Evolutionary conservation across 2,113 vertebrate species (phyloP), one percentile per base, ranked within the genome.

Genomic region (Lagopus leucura): DNA sequence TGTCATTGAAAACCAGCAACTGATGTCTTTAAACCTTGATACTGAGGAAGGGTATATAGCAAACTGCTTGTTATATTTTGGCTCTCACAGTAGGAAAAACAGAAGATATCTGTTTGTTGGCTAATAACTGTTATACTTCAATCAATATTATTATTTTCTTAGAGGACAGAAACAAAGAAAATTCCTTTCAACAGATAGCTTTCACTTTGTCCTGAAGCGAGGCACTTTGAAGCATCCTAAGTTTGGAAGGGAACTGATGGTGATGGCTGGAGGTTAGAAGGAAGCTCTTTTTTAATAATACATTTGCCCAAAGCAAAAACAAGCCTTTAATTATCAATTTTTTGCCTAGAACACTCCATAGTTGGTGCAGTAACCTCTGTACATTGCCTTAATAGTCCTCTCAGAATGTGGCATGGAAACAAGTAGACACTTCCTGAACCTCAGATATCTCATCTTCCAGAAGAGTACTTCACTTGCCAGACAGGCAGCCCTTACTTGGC

Each of bases 211-310:
- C 54, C 63, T 28, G 27, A 65, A 79, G 38, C 48, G 16, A 45
- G 28, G 8, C 0, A 0, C 21, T 70, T 64, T 54, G 1, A 2
- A 38, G 61, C 83, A 60, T n/a, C 45, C 50, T 25, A 8, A 42
- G 5, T n/a, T 43, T 28, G 17, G 43, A 32, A 69, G 27, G 55
- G 16, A 36, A 34, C 40, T 34, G 36, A 8, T 12, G 18, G 30
- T 25, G 58, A 27, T 42, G 82, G 34, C 65, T 34, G 25, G 34
- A 4, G 27, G 15, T 47, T 66, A 47, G 45, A 55, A 61, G 66
- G 65, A 25, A 72, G 34, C 34, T 36, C 18, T 0, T 28, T 42
- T 52, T 28, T 47, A 76, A 25, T 58, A 71, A 34, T 36, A 40
- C 30, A 13, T 42, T 71, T 76, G 21, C 20, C 65, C 18, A 15